A percentile compares a stretch with the other conserved stretches of the same genome.
Conservation (phyloP, 2,888 invertebrate species). For the Clepsis dumicolana region DNA sequence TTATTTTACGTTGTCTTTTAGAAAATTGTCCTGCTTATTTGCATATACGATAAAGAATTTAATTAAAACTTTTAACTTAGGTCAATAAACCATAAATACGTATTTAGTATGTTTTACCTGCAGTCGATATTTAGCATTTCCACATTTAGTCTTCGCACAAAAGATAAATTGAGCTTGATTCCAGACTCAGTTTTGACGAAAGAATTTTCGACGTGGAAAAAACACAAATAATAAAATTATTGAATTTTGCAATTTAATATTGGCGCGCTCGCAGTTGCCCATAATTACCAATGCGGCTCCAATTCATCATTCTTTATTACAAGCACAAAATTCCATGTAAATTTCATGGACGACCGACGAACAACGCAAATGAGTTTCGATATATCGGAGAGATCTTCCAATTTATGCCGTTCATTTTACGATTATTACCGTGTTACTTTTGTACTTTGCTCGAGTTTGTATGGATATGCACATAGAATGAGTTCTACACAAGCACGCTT, state of each 20-base stretch:
- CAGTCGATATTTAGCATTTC: not conserved
- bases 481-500: not conserved
- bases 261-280: constrained; percentile 75
- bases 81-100: not conserved
- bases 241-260: constrained; percentile 81
- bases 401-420: constrained; percentile 55
- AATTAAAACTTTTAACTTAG: not conserved
- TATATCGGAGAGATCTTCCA: constrained; percentile 72
- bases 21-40: no score
- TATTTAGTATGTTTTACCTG: not conserved
- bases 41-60: not conserved
- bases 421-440: constrained; percentile 35
- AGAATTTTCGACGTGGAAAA: constrained; percentile 46
- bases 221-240: constrained; percentile 75
- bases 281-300: constrained; percentile 83
- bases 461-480: not conserved
- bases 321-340: constrained; percentile 84
- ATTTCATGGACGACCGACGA: constrained; percentile 77
- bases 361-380: constrained; percentile 74
- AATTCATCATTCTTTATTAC: constrained; percentile 86
- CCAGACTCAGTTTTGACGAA: constrained; percentile 1
- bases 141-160: constrained; percentile 1
- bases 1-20: no score
- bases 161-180: constrained; percentile 19
- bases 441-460: constrained; percentile 9